Evolutionary conservation across 2,113 vertebrate genomes (phyloP), one percentile per base, ranked within the genome.

Genomic region (Nipponia nippon): DNA sequence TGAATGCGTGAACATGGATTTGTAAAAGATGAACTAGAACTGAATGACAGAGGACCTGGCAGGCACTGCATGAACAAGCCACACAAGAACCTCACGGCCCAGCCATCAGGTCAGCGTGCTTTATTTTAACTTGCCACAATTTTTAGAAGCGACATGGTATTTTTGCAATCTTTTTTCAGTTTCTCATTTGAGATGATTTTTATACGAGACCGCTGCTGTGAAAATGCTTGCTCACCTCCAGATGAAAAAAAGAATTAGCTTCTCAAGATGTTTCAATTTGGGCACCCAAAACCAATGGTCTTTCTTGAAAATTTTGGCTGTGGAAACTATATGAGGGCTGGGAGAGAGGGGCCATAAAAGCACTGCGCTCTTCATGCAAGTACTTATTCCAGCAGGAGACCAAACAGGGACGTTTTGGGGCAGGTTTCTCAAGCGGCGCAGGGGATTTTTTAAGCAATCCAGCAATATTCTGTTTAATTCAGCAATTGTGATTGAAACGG

Each of bases 151-250:
- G 2, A 20, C 4, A 2, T 23, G 4, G 21, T 83, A 42, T 78
- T 94, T 92, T 78, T 71, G 47, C 25, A 89, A 18, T 30, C 38
- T 27, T 62, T 88, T 80, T 53, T 53, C 50, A 53, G 16, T 46
- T 94, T 86, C 67, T 49, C 16, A 29, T 77, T 61, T 25, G 46
- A 86, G 23, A 44, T 4, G 3, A 7, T 27, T 93, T 91, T 91
- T 67, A 9, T 25, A 42, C 1, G 7, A 78, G n/a, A 38, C 13
- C 0, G 0, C 29, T 67, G 38, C 63, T 94, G 4, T 81, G n/a
- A 84, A 81, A 94, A 22, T 9, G 11, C 22, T 87, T 66, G 11
- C 27, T 79, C 11, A 19, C 15, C 2, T 84, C 52, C 30, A 66
- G 44, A n/a, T 36, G 6, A 49, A 50, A 55, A 49, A 25, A 78